Evolutionary conservation across 2,113 vertebrate species (phyloP).

Genomic region (Sylvietta virens): DNA sequence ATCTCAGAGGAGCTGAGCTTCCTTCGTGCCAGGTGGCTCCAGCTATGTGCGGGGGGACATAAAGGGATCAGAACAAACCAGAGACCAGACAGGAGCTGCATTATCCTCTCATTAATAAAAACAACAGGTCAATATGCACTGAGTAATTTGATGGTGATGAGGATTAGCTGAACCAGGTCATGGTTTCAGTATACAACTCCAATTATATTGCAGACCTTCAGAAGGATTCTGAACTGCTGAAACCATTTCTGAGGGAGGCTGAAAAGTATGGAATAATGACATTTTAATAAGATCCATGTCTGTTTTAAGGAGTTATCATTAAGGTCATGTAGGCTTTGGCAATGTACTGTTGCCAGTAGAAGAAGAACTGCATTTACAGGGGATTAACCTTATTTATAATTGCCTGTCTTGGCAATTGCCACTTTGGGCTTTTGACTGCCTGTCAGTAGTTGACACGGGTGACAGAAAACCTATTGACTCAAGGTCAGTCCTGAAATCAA

Average conservation of each 20-base stretch:
- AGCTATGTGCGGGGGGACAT: neutral
- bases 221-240: neutral
- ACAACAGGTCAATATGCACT: neutral
- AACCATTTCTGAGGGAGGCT: neutral
- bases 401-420: neutral
- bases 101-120: neutral
- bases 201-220: neutral
- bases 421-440: neutral
- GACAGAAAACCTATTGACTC: neutral
- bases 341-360: constrained; percentile 21
- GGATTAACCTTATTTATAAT: neutral
- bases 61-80: neutral
- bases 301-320: constrained; percentile 13
- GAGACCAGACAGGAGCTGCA: neutral
- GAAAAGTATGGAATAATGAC: neutral
- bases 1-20: neutral
- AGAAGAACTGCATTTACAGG: neutral
- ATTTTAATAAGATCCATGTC: constrained; percentile 40
- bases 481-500: neutral
- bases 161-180: neutral
- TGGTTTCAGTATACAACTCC: neutral
- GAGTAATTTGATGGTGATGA: neutral
- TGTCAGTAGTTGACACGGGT: neutral
- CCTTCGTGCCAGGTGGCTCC: neutral
- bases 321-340: constrained; percentile 14